Base-by-base conservation (phyloP, 2,888 invertebrate genomes). In the Ceramica pisi region DNA sequence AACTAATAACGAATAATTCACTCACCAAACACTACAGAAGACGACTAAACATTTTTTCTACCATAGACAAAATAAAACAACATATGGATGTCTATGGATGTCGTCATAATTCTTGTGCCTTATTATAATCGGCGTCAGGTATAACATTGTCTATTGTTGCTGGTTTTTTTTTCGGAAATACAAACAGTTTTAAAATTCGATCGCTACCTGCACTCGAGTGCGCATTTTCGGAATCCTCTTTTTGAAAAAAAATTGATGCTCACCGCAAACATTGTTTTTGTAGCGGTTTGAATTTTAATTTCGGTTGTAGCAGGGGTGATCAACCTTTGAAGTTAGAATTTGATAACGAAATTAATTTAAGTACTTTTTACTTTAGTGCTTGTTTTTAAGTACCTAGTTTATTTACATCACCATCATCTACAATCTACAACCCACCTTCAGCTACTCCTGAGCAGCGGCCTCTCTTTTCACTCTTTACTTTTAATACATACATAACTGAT, bases 181-280 rank as follows among this genome's bases (percentile, higher is more conserved):
- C 95, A 95, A 95, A 96, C 92, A 95, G 90, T 90, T 92, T 94
- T 93, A 89, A 92, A 90, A 90, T 92, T 90, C 92, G 92, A 93
- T 92, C 86, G 95, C 96, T 96, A 95, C 96, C 95, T 96, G 95
- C 91, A 83, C 87, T 91, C 88, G 92, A 95, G 93, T 93, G 93
- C 92, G 92, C 94, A 94, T 94, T 94, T 92, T 92, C 93, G 94
- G 94, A 91, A 93, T 93, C 92, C 91, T 68, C 90, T 89, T 89
- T 93, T 93, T 93, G 86, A 90, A 94, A 96, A 94, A 95, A 94
- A 90, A 78, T 85, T 89, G 87, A 94, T 92, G 93, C 91, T 93
- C 93, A 93, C 96, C 95, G 92, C 95, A 95, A 95, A 95, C 95
- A 95, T 95, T 94, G 95, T 95, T 94, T 95, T 94, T 96, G 90